Evolutionary conservation across 2,113 vertebrate genomes (phyloP), one percentile per base, ranked within the genome.

Genomic region (Platysternon megacephalum): DNA sequence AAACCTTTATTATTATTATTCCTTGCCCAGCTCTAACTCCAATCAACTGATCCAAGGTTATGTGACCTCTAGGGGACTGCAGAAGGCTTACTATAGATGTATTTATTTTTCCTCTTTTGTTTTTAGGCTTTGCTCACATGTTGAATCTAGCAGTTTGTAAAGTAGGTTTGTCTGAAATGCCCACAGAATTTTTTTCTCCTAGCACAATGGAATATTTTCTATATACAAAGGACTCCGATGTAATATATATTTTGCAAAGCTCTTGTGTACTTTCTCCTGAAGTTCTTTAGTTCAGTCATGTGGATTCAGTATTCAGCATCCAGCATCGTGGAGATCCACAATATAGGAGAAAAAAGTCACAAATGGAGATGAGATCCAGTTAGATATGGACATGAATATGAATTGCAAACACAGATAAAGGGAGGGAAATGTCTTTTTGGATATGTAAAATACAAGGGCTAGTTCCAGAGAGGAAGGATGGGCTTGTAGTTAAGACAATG

Each of bases 261-360:
- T 87, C 48, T 76, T 74, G 68, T 72, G 29, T 72, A 87, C 78
- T 39, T 96, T 72, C 74, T 90, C 53, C 89, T 94, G 91, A 1
- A 0, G 29, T 14, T 93, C 56, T 84, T 89, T 6, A 56, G 92
- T 82, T 79, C 82, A 46, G 76, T 4, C 0, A 1, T 0, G 2
- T 49, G 52, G 26, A 74, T 29, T 21, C 0, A 0, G 48, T 32
- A 74, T 29, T 21, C 0, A 0, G 48, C 0, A 0, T 52, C 79
- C 1, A 0, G 72, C 11, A 22, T 91, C 35, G 39, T 5, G 39
- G 52, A 51, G 24, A 65, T 14, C 39, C 12, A 58, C 4, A 2
- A 49, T 46, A 14, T 6, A 26, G 0, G 0, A 89, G 52, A 49
- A 44, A 28, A n/a, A 81, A 9, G 22, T 42, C 0, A 0, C 82